A percentile compares a stretch with the other conserved stretches of the same genome.
These are phyloP conservation scores for Perca schrenkii DNA, from an alignment of 2,113 vertebrate species.

Conservation along the genomic window DNA sequence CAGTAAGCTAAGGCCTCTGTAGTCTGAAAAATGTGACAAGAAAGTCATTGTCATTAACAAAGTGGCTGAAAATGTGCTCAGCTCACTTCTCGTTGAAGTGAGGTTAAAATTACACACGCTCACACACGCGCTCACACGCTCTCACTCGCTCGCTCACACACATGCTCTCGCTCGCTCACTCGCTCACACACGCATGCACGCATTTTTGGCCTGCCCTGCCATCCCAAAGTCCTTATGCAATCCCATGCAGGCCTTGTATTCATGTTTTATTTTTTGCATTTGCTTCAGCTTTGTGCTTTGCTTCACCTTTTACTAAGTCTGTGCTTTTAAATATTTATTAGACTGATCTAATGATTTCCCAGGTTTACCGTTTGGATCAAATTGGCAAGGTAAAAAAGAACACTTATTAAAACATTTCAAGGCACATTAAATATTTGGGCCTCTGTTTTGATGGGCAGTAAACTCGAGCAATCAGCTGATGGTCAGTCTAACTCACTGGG, in stretches of 20 bases:
- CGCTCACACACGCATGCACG: too few relatives aligned
- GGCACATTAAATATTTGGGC: not conserved
- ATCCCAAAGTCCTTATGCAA: not conserved
- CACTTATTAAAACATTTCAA: not conserved
- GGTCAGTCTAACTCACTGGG: not conserved
- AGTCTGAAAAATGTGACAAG: slow-evolving; percentile 65
- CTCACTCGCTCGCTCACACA: not conserved
- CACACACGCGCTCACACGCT: too few relatives aligned
- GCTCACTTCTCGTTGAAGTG: slow-evolving; percentile 52
- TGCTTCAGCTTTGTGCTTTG: not conserved
- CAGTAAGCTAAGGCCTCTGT: slow-evolving; percentile 47
- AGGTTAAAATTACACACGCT: slow-evolving; percentile 5
- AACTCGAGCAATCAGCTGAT: not conserved
- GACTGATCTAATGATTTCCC: not conserved
- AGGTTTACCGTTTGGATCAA: slow-evolving; percentile 8
- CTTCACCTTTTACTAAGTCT: not conserved
- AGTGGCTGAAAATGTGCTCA: slow-evolving; percentile 47
- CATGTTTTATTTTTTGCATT: not conserved
- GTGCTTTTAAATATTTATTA: not conserved
- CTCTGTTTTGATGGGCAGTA: not conserved
- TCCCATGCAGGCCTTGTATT: not conserved
- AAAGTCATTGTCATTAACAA: slow-evolving; percentile 71
- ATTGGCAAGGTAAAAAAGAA: not conserved
- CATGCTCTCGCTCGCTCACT: too few relatives aligned
- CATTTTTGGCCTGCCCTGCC: not conserved